A percentile compares a stretch with the other conserved stretches of the same genome.
Conservation (phyloP, 2,888 invertebrate genomes). For the Taenaris catops region DNA sequence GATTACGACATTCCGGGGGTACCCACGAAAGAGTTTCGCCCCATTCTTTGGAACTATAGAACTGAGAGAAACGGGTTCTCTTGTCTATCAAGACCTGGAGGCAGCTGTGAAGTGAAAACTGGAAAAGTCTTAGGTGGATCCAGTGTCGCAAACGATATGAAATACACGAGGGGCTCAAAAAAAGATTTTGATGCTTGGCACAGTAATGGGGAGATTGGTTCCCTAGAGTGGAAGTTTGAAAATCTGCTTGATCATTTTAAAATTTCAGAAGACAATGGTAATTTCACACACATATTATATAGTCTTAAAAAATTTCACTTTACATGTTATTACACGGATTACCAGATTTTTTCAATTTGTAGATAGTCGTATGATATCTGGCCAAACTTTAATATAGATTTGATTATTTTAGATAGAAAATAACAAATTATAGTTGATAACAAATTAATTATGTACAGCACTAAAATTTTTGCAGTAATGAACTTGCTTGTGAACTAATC, state of each 20-base stretch:
- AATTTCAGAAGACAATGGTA: slow-evolving; percentile 68
- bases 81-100: slow-evolving; percentile 62
- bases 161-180: slow-evolving; percentile 66
- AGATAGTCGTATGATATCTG: too few relatives aligned
- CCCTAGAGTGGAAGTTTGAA: slow-evolving; percentile 66
- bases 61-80: slow-evolving; percentile 66
- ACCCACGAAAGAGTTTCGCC: slow-evolving; percentile 55
- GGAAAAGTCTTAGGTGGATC: slow-evolving; percentile 71
- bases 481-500: too few relatives aligned
- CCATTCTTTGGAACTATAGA: slow-evolving; percentile 65
- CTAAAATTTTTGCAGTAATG: too few relatives aligned
- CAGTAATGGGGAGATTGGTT: slow-evolving; percentile 43
- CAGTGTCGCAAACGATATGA: slow-evolving; percentile 68
- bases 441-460: too few relatives aligned
- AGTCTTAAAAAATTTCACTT: too few relatives aligned
- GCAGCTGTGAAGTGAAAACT: slow-evolving; percentile 62
- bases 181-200: slow-evolving; percentile 69
- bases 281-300: too few relatives aligned
- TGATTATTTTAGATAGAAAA: too few relatives aligned
- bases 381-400: too few relatives aligned
- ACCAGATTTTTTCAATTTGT: too few relatives aligned
- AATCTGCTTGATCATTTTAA: slow-evolving; percentile 66
- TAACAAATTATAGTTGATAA: too few relatives aligned
- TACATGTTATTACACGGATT: too few relatives aligned
- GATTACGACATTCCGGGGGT: slow-evolving; percentile 70